phyloP scores from a whole-genome alignment of 23 tunicate genomes.

The Corella eumyota region DNA sequence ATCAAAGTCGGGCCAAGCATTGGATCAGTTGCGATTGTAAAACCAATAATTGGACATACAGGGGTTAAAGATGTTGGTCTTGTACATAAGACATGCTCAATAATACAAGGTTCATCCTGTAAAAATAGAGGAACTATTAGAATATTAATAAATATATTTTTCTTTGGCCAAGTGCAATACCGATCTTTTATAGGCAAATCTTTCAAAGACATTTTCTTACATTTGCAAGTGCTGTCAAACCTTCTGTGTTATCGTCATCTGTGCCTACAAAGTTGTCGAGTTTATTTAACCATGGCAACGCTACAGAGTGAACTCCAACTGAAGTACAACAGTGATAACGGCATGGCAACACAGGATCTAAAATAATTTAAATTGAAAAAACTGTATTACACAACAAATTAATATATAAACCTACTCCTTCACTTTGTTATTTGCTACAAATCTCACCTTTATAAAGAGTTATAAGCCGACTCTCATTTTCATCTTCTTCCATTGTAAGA shows the following conservation, averaged over 20 bases:
- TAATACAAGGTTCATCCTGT: constrained; percentile 75
- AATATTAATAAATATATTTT: neutral
- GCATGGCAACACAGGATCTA: constrained; percentile 57
- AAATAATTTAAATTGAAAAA: neutral
- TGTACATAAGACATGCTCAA: constrained; percentile 82
- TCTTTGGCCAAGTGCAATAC: neutral
- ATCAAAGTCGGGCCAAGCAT: constrained; percentile 61
- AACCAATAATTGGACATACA: constrained; percentile 38
- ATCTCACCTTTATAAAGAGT: constrained; percentile 39
- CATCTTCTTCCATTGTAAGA: constrained; percentile 23
- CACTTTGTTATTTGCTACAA: too few relatives aligned
- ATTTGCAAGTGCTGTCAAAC: constrained; percentile 26
- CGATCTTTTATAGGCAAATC: too few relatives aligned
- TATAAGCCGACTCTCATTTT: constrained; percentile 24
- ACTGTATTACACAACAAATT: too few relatives aligned
- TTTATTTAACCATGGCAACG: constrained; percentile 89
- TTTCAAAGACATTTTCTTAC: constrained; percentile 10
- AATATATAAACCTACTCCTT: too few relatives aligned
- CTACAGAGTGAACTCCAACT: constrained; percentile 78
- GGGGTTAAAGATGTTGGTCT: constrained; percentile 41
- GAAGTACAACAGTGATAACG: constrained; percentile 86
- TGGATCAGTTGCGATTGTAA: constrained; percentile 65
- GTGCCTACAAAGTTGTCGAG: constrained; percentile 31
- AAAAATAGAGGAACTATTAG: neutral
- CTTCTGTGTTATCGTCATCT: constrained; percentile 56